These are phyloP conservation scores for Pristionchus arcanus DNA, from an alignment of 2,888 invertebrate genomes.

Conservation along the genomic window DNA sequence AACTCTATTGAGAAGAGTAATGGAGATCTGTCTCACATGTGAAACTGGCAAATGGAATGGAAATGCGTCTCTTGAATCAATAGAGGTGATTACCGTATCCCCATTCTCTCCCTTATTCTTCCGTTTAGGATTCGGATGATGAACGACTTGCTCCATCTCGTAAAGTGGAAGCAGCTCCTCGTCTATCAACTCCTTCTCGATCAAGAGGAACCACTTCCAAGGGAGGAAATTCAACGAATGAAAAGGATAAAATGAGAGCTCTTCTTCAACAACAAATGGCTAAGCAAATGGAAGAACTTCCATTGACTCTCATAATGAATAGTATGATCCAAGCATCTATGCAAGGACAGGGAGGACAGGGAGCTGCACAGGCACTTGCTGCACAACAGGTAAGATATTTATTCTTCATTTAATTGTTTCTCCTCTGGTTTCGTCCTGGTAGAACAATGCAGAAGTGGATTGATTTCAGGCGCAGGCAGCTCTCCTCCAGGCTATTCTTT, in stretches of 20 bases:
- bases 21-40: constrained; percentile 73
- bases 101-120: constrained; percentile 50
- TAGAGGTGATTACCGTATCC: constrained; percentile 68
- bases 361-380: constrained; percentile 54
- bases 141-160: background rate
- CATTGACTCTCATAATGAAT: constrained; percentile 36
- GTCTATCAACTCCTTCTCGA: constrained; percentile 1
- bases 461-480: constrained; percentile 55
- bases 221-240: background rate
- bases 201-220: background rate
- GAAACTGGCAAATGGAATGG: constrained; percentile 75
- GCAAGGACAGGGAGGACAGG: background rate
- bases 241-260: constrained; percentile 66
- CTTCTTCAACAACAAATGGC: constrained; percentile 74
- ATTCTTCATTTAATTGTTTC: background rate
- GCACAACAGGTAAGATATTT: constrained; percentile 50
- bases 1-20: constrained; percentile 70
- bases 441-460: background rate
- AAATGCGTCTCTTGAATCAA: constrained; percentile 65
- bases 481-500: constrained; percentile 51
- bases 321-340: constrained; percentile 47
- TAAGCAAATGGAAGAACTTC: constrained; percentile 51
- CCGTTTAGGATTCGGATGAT: constrained; percentile 53
- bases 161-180: constrained; percentile 37
- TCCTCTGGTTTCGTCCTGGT: background rate